Percentiles rank a stretch among this genome's conserved stretches.
Evolutionary conservation across 2,888 invertebrate species (phyloP).

Genomic region (Amaurobius ferox): DNA sequence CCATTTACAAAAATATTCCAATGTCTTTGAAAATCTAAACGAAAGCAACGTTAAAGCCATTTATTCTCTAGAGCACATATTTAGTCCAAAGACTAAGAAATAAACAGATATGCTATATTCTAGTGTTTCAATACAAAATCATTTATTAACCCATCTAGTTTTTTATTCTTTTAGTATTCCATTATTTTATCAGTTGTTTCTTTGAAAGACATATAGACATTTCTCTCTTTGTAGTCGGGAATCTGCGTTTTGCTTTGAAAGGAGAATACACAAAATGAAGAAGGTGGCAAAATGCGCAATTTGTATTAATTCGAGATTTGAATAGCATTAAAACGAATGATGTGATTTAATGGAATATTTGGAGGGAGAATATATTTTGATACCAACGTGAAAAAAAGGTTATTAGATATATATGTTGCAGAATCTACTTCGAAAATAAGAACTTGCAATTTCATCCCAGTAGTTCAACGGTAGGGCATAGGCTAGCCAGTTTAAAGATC

Average conservation of each 20-base stretch:
- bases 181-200: slow-evolving; percentile 32
- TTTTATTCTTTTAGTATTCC: slow-evolving; percentile 38
- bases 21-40: not conserved
- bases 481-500: no score
- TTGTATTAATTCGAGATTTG: no score
- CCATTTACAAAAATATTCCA: not conserved
- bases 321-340: no score
- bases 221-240: not conserved
- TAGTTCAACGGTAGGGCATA: no score
- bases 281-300: no score
- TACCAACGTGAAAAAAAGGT: no score
- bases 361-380: no score
- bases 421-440: no score
- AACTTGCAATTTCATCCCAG: no score
- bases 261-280: no score
- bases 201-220: slow-evolving; percentile 23
- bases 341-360: no score
- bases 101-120: not conserved
- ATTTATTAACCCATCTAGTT: slow-evolving; percentile 40
- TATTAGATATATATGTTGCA: no score
- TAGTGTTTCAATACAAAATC: slow-evolving; percentile 51
- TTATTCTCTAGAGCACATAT: not conserved
- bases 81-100: not conserved
- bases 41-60: not conserved
- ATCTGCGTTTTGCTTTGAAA: not conserved